phyloP scores from a whole-genome alignment of 2,888 invertebrate species.

The Euclidia mi region DNA sequence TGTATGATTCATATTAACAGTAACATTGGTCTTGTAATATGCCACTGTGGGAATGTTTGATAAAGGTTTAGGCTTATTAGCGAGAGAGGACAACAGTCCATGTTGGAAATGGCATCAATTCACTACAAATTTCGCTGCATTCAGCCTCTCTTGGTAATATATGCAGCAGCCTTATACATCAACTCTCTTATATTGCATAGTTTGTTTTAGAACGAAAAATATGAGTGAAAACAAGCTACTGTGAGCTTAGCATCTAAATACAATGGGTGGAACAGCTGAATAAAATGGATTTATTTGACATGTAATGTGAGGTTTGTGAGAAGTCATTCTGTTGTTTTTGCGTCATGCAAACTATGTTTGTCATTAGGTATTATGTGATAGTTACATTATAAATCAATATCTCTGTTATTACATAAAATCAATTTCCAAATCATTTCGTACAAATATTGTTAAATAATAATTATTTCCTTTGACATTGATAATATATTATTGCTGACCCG shows the following conservation, averaged over 20 bases:
- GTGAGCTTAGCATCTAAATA: slow-evolving; percentile 41
- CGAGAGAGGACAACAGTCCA: slow-evolving; percentile 18
- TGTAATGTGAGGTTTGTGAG: slow-evolving; percentile 23
- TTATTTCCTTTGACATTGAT: slow-evolving; percentile 4
- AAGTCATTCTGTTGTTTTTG: slow-evolving; percentile 18
- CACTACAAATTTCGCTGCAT: slow-evolving; percentile 37
- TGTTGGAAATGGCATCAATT: slow-evolving; percentile 37
- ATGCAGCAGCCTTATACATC: slow-evolving; percentile 26
- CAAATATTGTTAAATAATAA: too few relatives aligned
- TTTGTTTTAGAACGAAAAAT: slow-evolving; percentile 3
- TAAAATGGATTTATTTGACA: slow-evolving; percentile 12
- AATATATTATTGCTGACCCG: background rate
- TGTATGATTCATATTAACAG: slow-evolving; percentile 25
- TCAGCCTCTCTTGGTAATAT: slow-evolving; percentile 28
- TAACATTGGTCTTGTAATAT: slow-evolving; percentile 23
- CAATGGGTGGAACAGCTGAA: slow-evolving; percentile 18
- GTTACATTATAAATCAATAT: too few relatives aligned
- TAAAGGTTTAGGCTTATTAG: slow-evolving; percentile 36
- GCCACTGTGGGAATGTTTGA: slow-evolving; percentile 38
- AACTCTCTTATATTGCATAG: slow-evolving; percentile 26
- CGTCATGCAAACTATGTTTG: too few relatives aligned
- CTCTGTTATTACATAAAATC: too few relatives aligned
- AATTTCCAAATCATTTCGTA: background rate
- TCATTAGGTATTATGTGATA: too few relatives aligned
- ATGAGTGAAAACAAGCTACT: slow-evolving; percentile 15